These are phyloP conservation scores for Lacerta bilineata DNA, from an alignment of 2,797 vertebrate species.

Conservation along the genomic window DNA sequence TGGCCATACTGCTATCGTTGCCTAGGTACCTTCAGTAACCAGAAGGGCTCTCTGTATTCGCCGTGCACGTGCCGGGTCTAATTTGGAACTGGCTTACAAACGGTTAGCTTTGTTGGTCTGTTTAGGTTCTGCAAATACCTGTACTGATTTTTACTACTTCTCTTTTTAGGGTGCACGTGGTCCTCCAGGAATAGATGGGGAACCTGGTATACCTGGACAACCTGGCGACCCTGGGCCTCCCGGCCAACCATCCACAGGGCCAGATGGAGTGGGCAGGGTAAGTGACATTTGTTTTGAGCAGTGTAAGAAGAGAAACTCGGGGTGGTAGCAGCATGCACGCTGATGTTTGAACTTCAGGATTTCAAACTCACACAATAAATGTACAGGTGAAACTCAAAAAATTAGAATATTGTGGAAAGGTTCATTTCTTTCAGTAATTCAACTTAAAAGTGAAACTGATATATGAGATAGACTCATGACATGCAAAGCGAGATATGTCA, in stretches of 20 bases:
- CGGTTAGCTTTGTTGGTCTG: not conserved
- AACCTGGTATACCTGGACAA: conserved; percentile 94
- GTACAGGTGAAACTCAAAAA: not conserved
- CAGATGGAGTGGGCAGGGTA: conserved; percentile 85
- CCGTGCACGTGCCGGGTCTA: not conserved
- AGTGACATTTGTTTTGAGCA: conserved; percentile 58
- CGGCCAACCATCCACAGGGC: conserved; percentile 88
- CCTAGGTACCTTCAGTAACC: not conserved
- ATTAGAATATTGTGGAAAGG: too few species aligned
- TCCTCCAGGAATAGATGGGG: conserved; percentile 91
- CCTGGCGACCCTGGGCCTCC: conserved; percentile 94
- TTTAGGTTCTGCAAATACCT: not conserved
- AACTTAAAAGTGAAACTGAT: too few species aligned
- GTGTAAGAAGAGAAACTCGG: not conserved
- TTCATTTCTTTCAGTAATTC: too few species aligned
- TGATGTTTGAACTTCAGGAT: not conserved
- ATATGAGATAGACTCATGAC: too few species aligned
- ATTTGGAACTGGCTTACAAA: not conserved
- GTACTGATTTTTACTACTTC: conserved; percentile 34
- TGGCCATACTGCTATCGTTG: not conserved
- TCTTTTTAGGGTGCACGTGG: conserved; percentile 89
- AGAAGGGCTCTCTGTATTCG: not conserved
- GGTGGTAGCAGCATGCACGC: not conserved
- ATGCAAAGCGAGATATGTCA: too few species aligned
- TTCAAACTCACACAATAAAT: not conserved